phyloP scores from a whole-genome alignment of 2,797 vertebrate species.

The Myiothlypis coronata region DNA sequence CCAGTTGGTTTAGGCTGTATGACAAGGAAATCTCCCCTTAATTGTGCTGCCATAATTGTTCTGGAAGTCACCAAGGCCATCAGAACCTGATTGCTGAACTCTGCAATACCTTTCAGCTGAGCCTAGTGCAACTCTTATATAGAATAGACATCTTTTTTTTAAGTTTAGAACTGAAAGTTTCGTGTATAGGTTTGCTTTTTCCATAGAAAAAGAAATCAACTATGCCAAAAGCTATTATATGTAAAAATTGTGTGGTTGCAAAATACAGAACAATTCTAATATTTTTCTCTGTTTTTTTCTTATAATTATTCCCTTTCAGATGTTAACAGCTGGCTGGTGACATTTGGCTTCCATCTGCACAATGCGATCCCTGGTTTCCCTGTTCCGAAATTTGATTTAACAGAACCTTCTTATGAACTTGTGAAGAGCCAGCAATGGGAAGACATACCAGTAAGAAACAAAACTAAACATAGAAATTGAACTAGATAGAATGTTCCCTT shows the following conservation, averaged over 20 bases:
- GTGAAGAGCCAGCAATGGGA: conserved; percentile 96
- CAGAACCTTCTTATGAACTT: conserved; percentile 92
- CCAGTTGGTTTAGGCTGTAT: neutral
- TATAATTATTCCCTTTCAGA: conserved; percentile 76
- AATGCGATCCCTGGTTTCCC: conserved; percentile 97
- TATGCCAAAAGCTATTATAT: neutral
- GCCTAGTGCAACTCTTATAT: neutral
- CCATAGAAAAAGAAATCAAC: neutral
- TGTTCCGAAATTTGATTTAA: conserved; percentile 91
- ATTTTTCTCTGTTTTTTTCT: neutral
- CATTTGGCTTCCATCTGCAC: conserved; percentile 99
- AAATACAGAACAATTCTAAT: neutral
- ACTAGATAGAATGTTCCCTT: neutral
- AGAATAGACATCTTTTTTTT: neutral
- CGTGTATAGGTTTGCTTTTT: neutral
- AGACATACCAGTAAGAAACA: conserved; percentile 87
- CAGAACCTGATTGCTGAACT: neutral
- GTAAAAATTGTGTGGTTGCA: neutral
- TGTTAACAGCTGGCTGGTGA: conserved; percentile 98
- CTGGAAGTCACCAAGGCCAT: neutral
- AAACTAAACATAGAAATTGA: neutral
- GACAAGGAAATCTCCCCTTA: neutral
- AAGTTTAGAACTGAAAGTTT: neutral
- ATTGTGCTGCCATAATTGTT: neutral
- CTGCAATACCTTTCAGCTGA: neutral